These are phyloP conservation scores for Apocheima hispidaria DNA, from an alignment of 2,888 invertebrate species.

Conservation along the genomic window DNA sequence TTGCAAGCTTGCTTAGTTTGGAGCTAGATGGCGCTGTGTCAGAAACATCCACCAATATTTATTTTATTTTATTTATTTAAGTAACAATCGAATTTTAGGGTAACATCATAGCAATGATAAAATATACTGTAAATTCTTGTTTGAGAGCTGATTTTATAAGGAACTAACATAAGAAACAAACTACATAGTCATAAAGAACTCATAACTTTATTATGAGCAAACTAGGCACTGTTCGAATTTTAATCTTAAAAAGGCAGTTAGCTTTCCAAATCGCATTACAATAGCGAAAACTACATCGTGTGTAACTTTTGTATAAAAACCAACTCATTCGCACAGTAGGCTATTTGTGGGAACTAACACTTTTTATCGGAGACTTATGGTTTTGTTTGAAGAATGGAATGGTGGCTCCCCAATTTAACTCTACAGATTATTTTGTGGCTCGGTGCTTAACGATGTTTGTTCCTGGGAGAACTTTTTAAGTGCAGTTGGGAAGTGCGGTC, in stretches of 20 bases:
- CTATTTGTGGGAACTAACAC: neutral
- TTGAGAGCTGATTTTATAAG: neutral
- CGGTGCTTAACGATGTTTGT: conserved; percentile 18
- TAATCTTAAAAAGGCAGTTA: conserved; percentile 12
- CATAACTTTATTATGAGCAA: conserved; percentile 24
- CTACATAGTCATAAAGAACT: conserved; percentile 5
- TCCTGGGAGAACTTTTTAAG: conserved; percentile 5
- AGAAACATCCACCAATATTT: too few species aligned
- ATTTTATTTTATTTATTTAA: too few species aligned
- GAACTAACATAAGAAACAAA: neutral
- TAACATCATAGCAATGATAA: neutral
- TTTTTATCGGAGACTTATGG: neutral
- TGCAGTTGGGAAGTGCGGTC: conserved; percentile 22
- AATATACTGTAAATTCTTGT: too few species aligned
- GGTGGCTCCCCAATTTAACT: neutral
- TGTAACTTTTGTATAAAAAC: conserved; percentile 20
- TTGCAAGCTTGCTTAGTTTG: too few species aligned
- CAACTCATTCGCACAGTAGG: neutral
- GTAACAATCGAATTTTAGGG: too few species aligned
- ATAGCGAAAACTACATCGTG: conserved; percentile 34
- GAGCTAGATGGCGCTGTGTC: too few species aligned
- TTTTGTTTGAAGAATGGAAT: neutral
- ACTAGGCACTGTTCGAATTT: conserved; percentile 9
- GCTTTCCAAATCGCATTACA: conserved; percentile 33
- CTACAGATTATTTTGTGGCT: neutral